Evolutionary conservation across 2,113 vertebrate species (phyloP), one percentile per base, ranked within the genome.

Genomic region (Telmatochromis brichardi): DNA sequence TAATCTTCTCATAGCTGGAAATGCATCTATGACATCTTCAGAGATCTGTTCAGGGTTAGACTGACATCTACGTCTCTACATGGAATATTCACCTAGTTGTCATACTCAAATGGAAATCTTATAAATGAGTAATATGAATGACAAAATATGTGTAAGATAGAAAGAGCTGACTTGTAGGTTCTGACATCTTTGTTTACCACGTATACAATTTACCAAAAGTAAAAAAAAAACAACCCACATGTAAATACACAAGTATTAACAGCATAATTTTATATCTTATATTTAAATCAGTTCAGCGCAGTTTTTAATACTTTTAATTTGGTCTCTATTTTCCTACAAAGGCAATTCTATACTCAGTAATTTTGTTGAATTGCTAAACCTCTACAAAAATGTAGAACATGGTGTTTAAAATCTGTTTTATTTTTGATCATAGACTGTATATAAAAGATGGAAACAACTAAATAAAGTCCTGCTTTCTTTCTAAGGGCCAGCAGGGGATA

Each of bases 161-260:
- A 63, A 35, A 63, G 31, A n/a, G 17, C 9, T 47, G 4, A 76
- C 1, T 28, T 76, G 13, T 26, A 45, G 37, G 7, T 26, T 42
- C n/a, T 26, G 65, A 26, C 37, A 42, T 26, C 40, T 45, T 76
- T 19, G 71, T 76, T 76, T 47, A 76, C 9, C 9, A 3, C 0
- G 23, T 28, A 45, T 26, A 73, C 37, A 42, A 73, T n/a, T 35
- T 63, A 63, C 58, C 58, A 37, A 1, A 21, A 37, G 33, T 65
- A 1, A 47, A 2, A 37, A 65, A 60, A 57, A 65, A 65, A 0
- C 1, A 65, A 0, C 1, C 13, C 55, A 63, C 4, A 63, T 63
- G 9, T 63, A n/a, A 63, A 63, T 12, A 7, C 31, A 63, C 9
- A n/a, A n/a, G 17, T 65, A 5, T 65, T 65, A 35, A 65, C 0